Conservation (phyloP, 1,140 invertebrate genomes). For the Mercenaria mercenaria region DNA sequence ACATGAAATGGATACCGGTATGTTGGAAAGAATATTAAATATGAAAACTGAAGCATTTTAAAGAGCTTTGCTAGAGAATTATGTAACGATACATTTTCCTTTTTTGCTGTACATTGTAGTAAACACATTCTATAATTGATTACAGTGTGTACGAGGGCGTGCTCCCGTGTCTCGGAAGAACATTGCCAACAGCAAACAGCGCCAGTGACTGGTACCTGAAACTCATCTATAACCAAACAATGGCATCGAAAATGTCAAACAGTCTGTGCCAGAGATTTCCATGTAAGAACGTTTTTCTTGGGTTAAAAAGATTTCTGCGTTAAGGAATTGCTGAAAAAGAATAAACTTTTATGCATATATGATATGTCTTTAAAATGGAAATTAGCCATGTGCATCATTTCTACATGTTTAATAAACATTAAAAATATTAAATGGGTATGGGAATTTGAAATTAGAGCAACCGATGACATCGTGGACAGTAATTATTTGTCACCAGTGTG, state of each 20-base stretch:
- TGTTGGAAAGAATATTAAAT: too few species aligned
- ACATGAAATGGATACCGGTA: too few species aligned
- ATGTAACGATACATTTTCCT: too few species aligned
- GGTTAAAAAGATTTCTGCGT: not conserved
- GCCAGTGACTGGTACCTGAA: conserved; percentile 50
- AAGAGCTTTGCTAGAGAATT: too few species aligned
- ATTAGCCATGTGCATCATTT: not conserved
- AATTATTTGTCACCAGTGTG: too few species aligned
- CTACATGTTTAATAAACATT: not conserved
- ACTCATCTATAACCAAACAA: conserved; percentile 37
- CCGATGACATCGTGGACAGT: too few species aligned
- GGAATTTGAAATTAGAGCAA: too few species aligned
- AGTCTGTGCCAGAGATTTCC: conserved; percentile 51
- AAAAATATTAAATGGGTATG: too few species aligned
- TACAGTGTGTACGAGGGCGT: conserved; percentile 38
- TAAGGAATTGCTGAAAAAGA: not conserved
- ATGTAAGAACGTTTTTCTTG: conserved; percentile 9
- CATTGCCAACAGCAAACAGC: conserved; percentile 21
- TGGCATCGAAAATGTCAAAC: conserved; percentile 2
- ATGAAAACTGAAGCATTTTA: too few species aligned
- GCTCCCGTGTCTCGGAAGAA: conserved; percentile 40
- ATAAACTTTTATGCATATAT: not conserved
- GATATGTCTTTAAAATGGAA: not conserved
- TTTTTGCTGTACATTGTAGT: too few species aligned
- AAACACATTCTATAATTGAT: too few species aligned